Conservation (phyloP, 2,113 vertebrate species). For the Carollia perspicillata region DNA sequence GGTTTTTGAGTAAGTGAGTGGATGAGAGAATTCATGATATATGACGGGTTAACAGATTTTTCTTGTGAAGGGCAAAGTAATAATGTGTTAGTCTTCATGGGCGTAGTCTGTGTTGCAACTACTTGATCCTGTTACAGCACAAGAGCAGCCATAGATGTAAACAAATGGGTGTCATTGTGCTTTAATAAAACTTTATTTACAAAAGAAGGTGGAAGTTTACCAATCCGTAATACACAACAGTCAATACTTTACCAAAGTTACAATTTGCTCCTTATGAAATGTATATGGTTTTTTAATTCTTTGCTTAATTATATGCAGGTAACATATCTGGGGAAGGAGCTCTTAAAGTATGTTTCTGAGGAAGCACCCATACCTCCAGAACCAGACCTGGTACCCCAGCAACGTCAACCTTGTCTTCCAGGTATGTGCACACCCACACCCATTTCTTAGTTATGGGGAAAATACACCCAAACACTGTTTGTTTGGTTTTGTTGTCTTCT, state of each 20-base stretch:
- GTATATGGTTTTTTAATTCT: conserved; percentile 24
- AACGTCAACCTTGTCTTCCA: conserved; percentile 28
- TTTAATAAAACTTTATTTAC: conserved; percentile 37
- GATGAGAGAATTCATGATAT: neutral
- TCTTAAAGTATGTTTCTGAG: conserved; percentile 77
- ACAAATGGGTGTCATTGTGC: neutral
- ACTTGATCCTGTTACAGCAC: neutral
- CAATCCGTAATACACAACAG: neutral
- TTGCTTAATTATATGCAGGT: conserved; percentile 79
- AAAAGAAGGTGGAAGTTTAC: neutral
- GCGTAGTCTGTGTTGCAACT: neutral
- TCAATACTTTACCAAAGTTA: neutral
- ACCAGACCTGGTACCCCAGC: conserved; percentile 27
- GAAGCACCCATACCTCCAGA: conserved; percentile 52
- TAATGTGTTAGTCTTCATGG: neutral
- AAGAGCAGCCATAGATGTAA: neutral
- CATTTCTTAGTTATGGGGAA: neutral
- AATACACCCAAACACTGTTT: neutral
- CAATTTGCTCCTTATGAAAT: neutral
- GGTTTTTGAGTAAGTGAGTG: neutral
- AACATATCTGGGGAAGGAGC: conserved; percentile 80
- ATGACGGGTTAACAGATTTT: neutral
- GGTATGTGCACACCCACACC: conserved; percentile 71
- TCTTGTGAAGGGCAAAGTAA: neutral
- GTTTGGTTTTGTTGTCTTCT: neutral